Evolutionary conservation across 1,140 invertebrate species (phyloP).

Genomic region (Drosophila lacteicornis): DNA sequence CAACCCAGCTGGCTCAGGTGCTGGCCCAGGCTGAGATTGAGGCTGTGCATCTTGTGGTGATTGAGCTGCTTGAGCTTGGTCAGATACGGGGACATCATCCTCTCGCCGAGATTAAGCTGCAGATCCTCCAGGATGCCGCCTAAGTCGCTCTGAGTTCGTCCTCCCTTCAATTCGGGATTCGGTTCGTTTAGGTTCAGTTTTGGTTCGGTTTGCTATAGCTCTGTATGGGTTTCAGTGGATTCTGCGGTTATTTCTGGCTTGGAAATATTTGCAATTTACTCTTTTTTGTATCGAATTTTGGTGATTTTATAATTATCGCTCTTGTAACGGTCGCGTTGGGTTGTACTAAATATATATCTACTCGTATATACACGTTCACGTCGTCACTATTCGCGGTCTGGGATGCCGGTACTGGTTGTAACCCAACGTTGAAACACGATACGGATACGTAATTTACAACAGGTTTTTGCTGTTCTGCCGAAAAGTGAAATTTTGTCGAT

Average conservation of each 20-base stretch:
- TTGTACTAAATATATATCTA: too few species aligned
- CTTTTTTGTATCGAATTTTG: conserved; percentile 3
- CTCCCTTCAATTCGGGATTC: not conserved
- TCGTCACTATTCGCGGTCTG: not conserved
- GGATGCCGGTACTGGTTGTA: not conserved
- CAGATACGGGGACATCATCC: conserved; percentile 9
- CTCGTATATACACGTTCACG: not conserved
- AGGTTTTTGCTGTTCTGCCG: conserved; percentile 56
- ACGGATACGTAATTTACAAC: conserved; percentile 61
- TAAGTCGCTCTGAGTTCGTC: not conserved
- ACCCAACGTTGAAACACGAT: conserved; percentile 48
- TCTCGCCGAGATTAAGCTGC: not conserved
- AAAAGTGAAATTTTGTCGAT: conserved; percentile 71
- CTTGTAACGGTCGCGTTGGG: conserved; percentile 1
- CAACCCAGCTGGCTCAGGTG: conserved; percentile 7
- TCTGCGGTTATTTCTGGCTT: not conserved
- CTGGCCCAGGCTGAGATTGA: conserved; percentile 13
- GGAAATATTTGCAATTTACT: not conserved
- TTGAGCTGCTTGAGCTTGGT: conserved; percentile 15
- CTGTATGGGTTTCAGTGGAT: not conserved
- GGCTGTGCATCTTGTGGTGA: conserved; percentile 7
- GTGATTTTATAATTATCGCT: conserved; percentile 5
- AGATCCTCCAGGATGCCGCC: conserved; percentile 1
- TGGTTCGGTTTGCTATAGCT: not conserved
- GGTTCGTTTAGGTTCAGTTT: not conserved